Conservation (phyloP, 2,113 vertebrate genomes). For the Hydropotes inermis region DNA sequence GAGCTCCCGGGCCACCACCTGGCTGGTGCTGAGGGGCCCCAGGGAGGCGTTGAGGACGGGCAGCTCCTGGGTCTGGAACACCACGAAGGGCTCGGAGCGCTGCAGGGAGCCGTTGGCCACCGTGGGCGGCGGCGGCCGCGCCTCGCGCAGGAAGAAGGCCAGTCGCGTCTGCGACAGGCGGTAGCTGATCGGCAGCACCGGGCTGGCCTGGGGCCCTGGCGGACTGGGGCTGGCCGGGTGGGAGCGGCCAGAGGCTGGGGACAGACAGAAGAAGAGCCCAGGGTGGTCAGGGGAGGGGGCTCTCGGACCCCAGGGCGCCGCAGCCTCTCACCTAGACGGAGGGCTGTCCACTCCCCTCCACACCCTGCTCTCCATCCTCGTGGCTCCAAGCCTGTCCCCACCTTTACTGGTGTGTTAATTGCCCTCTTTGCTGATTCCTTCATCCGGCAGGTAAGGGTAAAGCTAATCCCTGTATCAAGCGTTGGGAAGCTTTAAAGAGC, state of each 20-base stretch:
- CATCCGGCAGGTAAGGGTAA: background rate
- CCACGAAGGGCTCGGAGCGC: slow-evolving; percentile 94
- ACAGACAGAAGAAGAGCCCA: slow-evolving; percentile 43
- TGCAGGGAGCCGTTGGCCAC: slow-evolving; percentile 86
- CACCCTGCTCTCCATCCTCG: accelerated
- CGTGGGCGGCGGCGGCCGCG: slow-evolving; percentile 55
- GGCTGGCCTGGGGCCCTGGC: slow-evolving; percentile 78
- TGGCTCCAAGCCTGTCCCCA: background rate
- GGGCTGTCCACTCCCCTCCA: accelerated
- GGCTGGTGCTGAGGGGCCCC: slow-evolving; percentile 92
- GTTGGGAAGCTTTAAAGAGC: background rate
- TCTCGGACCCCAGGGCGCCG: accelerated
- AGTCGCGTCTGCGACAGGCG: slow-evolving; percentile 95
- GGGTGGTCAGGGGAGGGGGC: background rate
- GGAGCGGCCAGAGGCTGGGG: slow-evolving; percentile 80
- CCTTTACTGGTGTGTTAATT: background rate
- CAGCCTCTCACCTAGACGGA: background rate
- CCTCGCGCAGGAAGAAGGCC: slow-evolving; percentile 95
- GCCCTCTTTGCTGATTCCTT: background rate
- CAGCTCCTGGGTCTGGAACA: slow-evolving; percentile 97
- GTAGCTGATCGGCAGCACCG: slow-evolving; percentile 91
- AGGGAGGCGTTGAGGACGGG: slow-evolving; percentile 93
- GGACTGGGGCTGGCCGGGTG: slow-evolving; percentile 87
- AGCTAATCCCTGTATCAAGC: background rate
- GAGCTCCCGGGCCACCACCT: slow-evolving; percentile 92